These are phyloP conservation scores for Myocastor coypus DNA, from an alignment of 2,113 vertebrate species.

Conservation along the genomic window DNA sequence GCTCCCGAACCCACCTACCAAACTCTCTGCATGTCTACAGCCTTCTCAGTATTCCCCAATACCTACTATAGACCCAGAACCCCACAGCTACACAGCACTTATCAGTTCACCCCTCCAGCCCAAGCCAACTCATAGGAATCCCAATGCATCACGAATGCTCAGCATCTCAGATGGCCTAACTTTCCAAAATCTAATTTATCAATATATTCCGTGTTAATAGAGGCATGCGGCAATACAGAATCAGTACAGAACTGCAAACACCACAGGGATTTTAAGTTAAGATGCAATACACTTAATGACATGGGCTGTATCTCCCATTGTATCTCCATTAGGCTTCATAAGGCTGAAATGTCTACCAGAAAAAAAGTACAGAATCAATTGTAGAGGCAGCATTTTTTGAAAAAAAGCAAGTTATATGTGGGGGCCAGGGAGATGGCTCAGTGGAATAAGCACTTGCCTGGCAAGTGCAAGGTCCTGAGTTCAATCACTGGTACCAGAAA, in stretches of 20 bases:
- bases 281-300: background rate
- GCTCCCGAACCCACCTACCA: background rate
- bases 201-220: background rate
- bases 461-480: no score
- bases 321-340: background rate
- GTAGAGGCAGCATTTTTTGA: background rate
- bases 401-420: background rate
- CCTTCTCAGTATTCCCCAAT: background rate
- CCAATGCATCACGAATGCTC: background rate
- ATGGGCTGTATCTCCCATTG: background rate
- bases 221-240: background rate
- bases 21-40: background rate
- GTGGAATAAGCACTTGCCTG: no score
- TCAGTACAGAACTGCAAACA: background rate
- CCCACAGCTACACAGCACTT: background rate
- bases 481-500: no score
- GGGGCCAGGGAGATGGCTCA: no score
- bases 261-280: background rate
- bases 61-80: background rate
- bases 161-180: background rate
- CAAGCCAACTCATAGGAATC: background rate
- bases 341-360: background rate
- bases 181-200: background rate
- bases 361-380: slow-evolving; percentile 28
- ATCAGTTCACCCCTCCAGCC: background rate